Evolutionary conservation across 1,140 invertebrate genomes (phyloP), one percentile per base, ranked within the genome.

Genomic region (Ips nitidus): DNA sequence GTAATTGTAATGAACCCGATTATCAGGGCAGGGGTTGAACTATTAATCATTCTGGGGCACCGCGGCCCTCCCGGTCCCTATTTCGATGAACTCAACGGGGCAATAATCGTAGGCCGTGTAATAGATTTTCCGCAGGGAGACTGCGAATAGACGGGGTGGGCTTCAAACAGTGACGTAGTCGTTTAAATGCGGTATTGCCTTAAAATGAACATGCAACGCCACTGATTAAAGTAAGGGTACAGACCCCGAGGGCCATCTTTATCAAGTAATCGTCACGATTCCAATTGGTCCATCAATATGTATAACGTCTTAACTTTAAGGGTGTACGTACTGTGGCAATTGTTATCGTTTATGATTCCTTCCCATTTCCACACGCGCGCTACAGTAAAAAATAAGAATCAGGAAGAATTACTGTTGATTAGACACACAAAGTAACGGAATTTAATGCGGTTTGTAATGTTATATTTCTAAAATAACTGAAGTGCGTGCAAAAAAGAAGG

Each of bases 261-360:
- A 79, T 78, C 71, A 74, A 76, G 77, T 80, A 79, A 80, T 80
- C 77, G 78, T 70, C 78, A 74, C 77, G 79, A 79, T 78, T 78
- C 78, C 77, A 80, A 80, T 80, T 79, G 79, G 77, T 78, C 75
- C 76, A 80, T 80, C 78, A 80, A 80, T 80, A 80, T 80, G 77
- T 80, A 80, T 80, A 79, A 76, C 74, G 74, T 77, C 77, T 80
- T 80, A 79, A 80, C 77, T 79, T 47, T 47, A 22, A 22, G 22
- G 22, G 22, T 22, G 22, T 22, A 22, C 22, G 22, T 22, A 22
- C 22, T 22, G 22, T 22, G 0, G 22, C 22, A 22, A 22, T 22
- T 22, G 22, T 22, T 22, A 22, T 22, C 22, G 22, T 22, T 22
- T 22, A 22, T 22, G 22, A 22, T 22, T 22, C 22, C 22, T 22